These are phyloP conservation scores for Teleogryllus occipitalis DNA, from an alignment of 1,140 invertebrate genomes.

Conservation along the genomic window DNA sequence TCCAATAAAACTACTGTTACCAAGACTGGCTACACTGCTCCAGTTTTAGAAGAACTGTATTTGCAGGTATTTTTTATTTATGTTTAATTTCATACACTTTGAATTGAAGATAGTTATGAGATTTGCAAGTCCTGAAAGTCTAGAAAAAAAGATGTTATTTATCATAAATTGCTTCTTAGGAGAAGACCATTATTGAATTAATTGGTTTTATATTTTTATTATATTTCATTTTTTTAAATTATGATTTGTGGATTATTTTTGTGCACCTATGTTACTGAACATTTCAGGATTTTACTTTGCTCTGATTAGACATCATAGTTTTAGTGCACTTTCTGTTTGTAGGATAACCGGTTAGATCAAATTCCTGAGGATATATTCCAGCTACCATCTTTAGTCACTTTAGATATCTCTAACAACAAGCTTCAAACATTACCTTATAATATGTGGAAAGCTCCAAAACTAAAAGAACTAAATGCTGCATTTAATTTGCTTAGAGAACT, in stretches of 20 bases:
- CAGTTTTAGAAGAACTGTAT: conserved; percentile 81
- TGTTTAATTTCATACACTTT: not conserved
- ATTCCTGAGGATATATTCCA: conserved; percentile 74
- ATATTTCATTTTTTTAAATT: not conserved
- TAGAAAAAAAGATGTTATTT: too few species aligned
- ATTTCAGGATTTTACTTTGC: not conserved
- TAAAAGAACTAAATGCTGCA: conserved; percentile 84
- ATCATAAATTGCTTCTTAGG: too few species aligned
- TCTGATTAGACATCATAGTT: not conserved
- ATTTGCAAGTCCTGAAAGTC: not conserved
- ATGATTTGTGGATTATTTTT: too few species aligned
- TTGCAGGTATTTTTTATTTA: conserved; percentile 33
- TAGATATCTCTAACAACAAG: conserved; percentile 93
- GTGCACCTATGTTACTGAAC: not conserved
- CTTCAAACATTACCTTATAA: conserved; percentile 74
- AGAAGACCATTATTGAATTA: too few species aligned
- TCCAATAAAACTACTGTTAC: not conserved
- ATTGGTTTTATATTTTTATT: not conserved
- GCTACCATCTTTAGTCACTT: conserved; percentile 65
- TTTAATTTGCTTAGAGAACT: conserved; percentile 83
- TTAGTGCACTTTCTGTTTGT: conserved; percentile 27
- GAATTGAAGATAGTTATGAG: not conserved
- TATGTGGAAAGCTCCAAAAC: conserved; percentile 81
- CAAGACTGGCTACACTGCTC: conserved; percentile 49
- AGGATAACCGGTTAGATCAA: conserved; percentile 78